These are phyloP conservation scores for Cartodere bifasciata DNA, from an alignment of 2,888 invertebrate genomes.

Conservation along the genomic window DNA sequence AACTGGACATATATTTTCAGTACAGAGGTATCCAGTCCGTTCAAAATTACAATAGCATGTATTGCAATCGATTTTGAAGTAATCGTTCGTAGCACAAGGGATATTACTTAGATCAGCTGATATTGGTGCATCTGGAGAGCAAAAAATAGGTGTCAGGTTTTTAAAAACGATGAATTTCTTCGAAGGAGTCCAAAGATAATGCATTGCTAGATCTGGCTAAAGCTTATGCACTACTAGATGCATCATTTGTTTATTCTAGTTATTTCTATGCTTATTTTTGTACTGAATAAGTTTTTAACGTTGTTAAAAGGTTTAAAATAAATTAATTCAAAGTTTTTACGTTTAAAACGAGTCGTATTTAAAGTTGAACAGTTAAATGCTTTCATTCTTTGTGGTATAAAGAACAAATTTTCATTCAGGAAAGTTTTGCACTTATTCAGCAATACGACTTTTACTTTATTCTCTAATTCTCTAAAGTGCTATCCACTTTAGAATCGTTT, in stretches of 20 bases:
- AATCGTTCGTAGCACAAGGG: conserved; percentile 40
- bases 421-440: too few species aligned
- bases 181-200: conserved; percentile 8
- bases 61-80: conserved; percentile 44
- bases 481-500: too few species aligned
- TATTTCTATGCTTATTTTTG: not conserved
- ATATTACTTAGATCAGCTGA: conserved; percentile 28
- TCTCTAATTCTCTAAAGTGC: too few species aligned
- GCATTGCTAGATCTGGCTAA: conserved; percentile 8
- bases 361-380: too few species aligned
- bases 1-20: conserved; percentile 35
- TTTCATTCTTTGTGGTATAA: too few species aligned
- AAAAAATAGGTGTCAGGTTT: conserved; percentile 18
- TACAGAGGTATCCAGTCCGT: conserved; percentile 41
- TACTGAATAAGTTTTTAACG: too few species aligned
- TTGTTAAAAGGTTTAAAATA: too few species aligned
- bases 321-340: too few species aligned
- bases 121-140: conserved; percentile 20
- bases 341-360: too few species aligned
- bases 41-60: conserved; percentile 45
- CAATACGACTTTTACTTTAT: too few species aligned
- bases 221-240: conserved; percentile 4
- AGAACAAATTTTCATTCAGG: too few species aligned
- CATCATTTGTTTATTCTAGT: not conserved
- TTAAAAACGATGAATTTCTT: conserved; percentile 10